phyloP scores from a whole-genome alignment of 2,888 invertebrate genomes.

The Campoplex nolae region DNA sequence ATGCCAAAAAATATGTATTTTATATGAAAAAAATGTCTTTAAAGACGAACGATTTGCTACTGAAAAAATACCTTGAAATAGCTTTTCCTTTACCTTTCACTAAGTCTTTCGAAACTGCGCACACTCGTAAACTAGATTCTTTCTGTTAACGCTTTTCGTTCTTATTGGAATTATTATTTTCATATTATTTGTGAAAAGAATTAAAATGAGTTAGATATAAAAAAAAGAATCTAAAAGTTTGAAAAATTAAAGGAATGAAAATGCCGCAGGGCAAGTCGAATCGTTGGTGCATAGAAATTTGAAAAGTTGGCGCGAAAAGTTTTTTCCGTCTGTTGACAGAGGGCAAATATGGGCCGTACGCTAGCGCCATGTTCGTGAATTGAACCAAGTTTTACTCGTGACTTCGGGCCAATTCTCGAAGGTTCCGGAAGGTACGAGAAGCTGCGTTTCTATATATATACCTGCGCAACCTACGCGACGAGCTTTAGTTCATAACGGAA shows the following conservation, averaged over 20 bases:
- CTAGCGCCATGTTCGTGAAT: constrained; percentile 74
- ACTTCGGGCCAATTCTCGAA: constrained; percentile 86
- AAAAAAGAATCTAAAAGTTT: no score
- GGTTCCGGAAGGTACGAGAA: constrained; percentile 88
- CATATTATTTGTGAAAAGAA: no score
- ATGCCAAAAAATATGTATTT: neutral
- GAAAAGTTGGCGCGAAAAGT: neutral
- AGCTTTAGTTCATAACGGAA: constrained; percentile 81
- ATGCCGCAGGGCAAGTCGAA: neutral
- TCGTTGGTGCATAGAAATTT: neutral
- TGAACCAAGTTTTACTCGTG: constrained; percentile 67
- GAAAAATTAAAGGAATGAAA: no score
- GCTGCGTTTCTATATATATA: constrained; percentile 88
- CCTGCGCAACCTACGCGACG: constrained; percentile 86
- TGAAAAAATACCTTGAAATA: neutral
- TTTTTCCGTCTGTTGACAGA: neutral
- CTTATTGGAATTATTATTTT: no score
- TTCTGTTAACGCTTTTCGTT: no score
- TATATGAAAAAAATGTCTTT: neutral
- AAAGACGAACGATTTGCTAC: neutral
- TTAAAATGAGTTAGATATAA: no score
- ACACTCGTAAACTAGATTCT: no score
- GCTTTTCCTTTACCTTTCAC: neutral
- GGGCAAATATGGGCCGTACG: constrained; percentile 1
- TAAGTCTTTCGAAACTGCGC: neutral